A percentile compares a stretch with the other conserved stretches of the same genome.
These are phyloP conservation scores for Anabas testudineus DNA, from an alignment of 2,797 vertebrate species.

Conservation along the genomic window DNA sequence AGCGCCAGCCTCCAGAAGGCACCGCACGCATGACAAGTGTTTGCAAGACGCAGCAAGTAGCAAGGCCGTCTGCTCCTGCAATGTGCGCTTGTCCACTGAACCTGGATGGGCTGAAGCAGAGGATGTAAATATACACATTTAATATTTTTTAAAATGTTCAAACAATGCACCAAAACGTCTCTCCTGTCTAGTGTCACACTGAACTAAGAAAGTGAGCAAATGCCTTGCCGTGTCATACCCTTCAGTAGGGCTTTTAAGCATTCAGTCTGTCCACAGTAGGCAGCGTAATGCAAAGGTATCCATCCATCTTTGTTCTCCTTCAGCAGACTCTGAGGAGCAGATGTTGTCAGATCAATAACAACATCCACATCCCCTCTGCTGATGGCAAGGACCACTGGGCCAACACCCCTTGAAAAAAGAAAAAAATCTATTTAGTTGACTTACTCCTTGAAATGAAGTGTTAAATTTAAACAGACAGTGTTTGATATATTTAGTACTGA, in stretches of 20 bases:
- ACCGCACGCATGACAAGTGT: conserved; percentile 88
- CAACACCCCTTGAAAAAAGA: conserved; percentile 81
- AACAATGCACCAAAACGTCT: neutral
- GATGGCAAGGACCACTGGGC: conserved; percentile 87
- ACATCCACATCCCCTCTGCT: conserved; percentile 87
- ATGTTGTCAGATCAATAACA: conserved; percentile 81
- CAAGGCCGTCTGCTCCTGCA: conserved; percentile 93
- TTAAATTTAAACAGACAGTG: neutral
- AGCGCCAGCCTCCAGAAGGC: conserved; percentile 90
- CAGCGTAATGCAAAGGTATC: conserved; percentile 93
- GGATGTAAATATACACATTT: neutral
- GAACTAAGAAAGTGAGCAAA: neutral
- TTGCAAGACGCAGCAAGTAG: conserved; percentile 89
- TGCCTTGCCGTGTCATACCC: conserved; percentile 79
- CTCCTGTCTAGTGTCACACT: neutral
- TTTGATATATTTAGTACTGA: accelerated
- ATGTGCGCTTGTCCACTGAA: conserved; percentile 93
- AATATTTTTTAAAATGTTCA: conserved; percentile 4
- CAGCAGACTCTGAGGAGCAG: conserved; percentile 85
- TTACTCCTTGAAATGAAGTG: neutral
- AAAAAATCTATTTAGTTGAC: neutral
- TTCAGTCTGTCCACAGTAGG: conserved; percentile 87
- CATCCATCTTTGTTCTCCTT: conserved; percentile 91
- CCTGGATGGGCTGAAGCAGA: conserved; percentile 85
- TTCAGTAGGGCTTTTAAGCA: conserved; percentile 88